Evolutionary conservation across 2,113 vertebrate genomes (phyloP), one percentile per base, ranked within the genome.

Genomic region (Colossoma macropomum): DNA sequence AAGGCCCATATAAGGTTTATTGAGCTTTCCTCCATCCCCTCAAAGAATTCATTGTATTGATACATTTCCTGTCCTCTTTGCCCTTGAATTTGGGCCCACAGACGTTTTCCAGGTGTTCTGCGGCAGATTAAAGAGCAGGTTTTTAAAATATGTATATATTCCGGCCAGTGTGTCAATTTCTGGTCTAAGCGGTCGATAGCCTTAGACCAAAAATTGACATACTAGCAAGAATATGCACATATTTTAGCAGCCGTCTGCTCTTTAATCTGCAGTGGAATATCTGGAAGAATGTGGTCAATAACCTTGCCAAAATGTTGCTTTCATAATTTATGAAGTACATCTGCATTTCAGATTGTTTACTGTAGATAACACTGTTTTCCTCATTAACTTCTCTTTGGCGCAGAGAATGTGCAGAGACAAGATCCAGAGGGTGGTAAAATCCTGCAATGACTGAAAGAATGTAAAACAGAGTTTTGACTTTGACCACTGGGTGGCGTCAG

Each of bases 401-500:
- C 9, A 45, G 9, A 45, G 10, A 11, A 11, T 45, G 41, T 45
- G 4, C 1, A n/a, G n/a, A n/a, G n/a, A n/a, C n/a, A 4, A 45
- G 41, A 45, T 11, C 41, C 9, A 45, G 4, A 8, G 41, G 6
- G 4, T 45, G 41, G 41, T 28, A 66, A 68, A 32, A 17, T 30
- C 30, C 63, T 30, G 21, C 16, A 59, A 38, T 69, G 19, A 23
- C 32, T 69, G 9, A 38, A 38, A 68, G 30, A 66, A 66, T 66
- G 63, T 9, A 8, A 8, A 45, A 1, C 1, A 1, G 10, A 11
- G 10, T 6, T 45, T 45, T 8, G 12, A 10, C 6, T 34, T 9
- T 69, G 21, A 17, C 65, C 77, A 79, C 65, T 59, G 15, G 50
- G 77, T 56, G 77, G 50, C 77, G 27, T 6, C 30, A 69, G 41